phyloP scores from a whole-genome alignment of 2,113 vertebrate species.

The Osmerus mordax region DNA sequence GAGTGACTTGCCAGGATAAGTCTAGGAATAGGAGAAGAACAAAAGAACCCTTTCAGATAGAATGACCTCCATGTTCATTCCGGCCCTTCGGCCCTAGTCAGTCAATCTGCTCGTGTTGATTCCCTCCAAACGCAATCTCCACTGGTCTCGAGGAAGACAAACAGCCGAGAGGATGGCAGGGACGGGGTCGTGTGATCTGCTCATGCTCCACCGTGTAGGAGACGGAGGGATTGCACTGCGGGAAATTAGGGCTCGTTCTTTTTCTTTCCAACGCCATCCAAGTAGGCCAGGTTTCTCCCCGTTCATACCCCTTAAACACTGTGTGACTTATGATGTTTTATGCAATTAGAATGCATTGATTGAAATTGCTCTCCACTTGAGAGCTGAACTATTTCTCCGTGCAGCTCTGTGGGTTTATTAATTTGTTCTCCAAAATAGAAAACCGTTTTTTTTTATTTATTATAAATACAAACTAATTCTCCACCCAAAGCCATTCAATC shows the following conservation, averaged over 20 bases:
- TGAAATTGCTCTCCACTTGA: conserved; percentile 39
- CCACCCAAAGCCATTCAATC: background rate
- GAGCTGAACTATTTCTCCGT: conserved; percentile 30
- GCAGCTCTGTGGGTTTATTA: conserved; percentile 33
- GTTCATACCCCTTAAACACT: background rate
- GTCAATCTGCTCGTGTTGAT: no score
- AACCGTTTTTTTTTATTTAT: conserved; percentile 33
- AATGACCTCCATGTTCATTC: conserved; percentile 25
- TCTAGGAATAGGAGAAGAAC: background rate
- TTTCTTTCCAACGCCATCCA: background rate
- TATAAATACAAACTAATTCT: no score
- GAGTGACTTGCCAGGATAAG: background rate
- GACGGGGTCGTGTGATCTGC: no score
- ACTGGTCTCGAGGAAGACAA: no score
- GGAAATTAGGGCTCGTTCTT: background rate
- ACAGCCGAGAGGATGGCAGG: no score
- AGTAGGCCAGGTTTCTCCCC: conserved; percentile 13
- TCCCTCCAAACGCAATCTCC: no score
- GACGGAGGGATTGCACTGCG: no score
- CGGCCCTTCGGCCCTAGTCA: no score
- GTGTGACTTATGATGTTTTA: conserved; percentile 38
- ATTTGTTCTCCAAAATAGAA: conserved; percentile 55
- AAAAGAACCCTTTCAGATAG: background rate
- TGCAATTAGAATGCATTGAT: conserved; percentile 24
- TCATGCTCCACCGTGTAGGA: no score